phyloP scores from a whole-genome alignment of 2,113 vertebrate species.

The Miniopterus natalensis region DNA sequence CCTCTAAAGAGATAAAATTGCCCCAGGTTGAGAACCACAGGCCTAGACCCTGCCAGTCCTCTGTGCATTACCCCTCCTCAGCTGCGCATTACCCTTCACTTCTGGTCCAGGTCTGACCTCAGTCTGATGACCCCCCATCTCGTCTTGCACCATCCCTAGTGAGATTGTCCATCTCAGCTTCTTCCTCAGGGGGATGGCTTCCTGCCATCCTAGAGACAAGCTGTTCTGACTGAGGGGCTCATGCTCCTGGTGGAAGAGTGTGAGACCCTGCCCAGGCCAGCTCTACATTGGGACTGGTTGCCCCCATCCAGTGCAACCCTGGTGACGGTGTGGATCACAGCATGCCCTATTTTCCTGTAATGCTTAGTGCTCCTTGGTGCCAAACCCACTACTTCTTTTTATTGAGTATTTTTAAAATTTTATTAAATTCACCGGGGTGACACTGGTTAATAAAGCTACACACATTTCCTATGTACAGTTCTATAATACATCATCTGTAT shows the following conservation, averaged over 20 bases:
- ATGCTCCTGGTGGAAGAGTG: accelerated
- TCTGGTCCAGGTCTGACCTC: background rate
- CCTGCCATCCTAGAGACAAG: background rate
- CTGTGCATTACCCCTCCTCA: too few relatives aligned
- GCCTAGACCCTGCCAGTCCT: background rate
- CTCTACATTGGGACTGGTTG: background rate
- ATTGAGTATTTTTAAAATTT: too few relatives aligned
- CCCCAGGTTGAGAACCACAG: background rate
- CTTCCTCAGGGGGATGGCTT: background rate
- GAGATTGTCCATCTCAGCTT: background rate
- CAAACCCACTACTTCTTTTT: background rate
- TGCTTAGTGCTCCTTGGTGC: background rate
- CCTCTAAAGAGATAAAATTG: too few relatives aligned
- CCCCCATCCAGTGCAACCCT: background rate
- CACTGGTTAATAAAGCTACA: background rate
- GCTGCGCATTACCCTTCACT: background rate
- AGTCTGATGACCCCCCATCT: background rate
- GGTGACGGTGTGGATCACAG: accelerated
- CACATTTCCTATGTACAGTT: background rate
- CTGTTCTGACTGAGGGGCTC: background rate
- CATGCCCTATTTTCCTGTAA: background rate
- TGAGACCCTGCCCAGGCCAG: accelerated
- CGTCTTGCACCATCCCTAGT: background rate
- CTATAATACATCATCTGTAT: background rate
- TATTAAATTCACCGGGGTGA: background rate